phyloP scores from a whole-genome alignment of 2,888 invertebrate genomes.

The Rotaria macrura region DNA sequence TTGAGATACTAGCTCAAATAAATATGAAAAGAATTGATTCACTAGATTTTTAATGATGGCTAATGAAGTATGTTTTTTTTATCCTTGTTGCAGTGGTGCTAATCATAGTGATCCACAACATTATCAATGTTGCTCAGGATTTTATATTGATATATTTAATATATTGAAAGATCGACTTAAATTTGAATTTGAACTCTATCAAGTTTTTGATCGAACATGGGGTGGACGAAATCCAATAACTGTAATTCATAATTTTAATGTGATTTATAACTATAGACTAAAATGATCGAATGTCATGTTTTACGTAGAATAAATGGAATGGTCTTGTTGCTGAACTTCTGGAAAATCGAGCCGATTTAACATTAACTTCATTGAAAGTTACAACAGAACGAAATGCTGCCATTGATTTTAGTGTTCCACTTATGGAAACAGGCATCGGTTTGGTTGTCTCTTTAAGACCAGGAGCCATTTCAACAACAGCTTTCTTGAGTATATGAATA shows the following conservation, averaged over 20 bases:
- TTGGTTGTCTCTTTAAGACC: conserved; percentile 47
- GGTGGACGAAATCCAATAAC: conserved; percentile 38
- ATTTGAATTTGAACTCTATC: conserved; percentile 77
- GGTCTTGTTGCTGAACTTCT: conserved; percentile 45
- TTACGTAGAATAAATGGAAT: conserved; percentile 40
- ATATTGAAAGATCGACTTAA: conserved; percentile 85
- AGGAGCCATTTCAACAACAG: conserved; percentile 49
- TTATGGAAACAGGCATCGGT: conserved; percentile 49
- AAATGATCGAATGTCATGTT: background rate
- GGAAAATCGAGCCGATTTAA: conserved; percentile 44
- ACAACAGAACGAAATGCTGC: conserved; percentile 43
- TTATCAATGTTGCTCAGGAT: conserved; percentile 75
- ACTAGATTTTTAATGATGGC: no score
- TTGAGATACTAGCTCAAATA: no score
- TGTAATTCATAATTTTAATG: background rate
- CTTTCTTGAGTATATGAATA: conserved; percentile 44
- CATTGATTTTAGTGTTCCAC: conserved; percentile 47
- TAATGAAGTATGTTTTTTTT: background rate
- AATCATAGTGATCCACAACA: conserved; percentile 26
- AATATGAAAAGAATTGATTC: no score
- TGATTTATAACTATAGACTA: background rate
- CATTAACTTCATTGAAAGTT: conserved; percentile 48
- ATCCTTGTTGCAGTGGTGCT: background rate
- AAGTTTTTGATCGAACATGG: conserved; percentile 54
- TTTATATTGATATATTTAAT: conserved; percentile 88